Evolutionary conservation across 2,797 vertebrate genomes (phyloP).

Genomic region (Erethizon dorsatum): DNA sequence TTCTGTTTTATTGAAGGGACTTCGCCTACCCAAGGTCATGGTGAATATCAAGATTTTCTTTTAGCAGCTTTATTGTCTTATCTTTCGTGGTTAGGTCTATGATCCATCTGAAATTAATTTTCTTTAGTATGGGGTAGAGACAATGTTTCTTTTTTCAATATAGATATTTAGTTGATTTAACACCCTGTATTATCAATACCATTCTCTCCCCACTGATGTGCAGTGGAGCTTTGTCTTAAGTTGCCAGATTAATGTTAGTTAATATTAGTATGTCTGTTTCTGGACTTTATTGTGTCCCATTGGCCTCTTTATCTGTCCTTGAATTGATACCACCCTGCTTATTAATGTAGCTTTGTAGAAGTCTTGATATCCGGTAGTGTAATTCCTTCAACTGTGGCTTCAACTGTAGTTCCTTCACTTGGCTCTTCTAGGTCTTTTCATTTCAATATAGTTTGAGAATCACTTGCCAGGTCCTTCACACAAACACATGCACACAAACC

Average conservation of each 20-base stretch:
- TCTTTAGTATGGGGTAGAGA: conserved; percentile 14
- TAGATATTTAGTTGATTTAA: not conserved
- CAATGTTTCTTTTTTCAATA: conserved; percentile 1
- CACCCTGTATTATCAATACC: not conserved
- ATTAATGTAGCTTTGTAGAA: not conserved
- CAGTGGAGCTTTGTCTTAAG: not conserved
- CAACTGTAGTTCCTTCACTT: not conserved
- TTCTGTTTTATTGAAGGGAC: not conserved
- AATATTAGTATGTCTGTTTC: not conserved
- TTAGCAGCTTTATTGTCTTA: conserved; percentile 40
- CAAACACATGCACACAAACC: not conserved
- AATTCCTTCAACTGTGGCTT: not conserved
- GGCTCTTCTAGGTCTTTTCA: not conserved
- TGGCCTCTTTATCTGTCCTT: not conserved
- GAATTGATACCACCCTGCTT: not conserved
- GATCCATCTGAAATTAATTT: conserved; percentile 53
- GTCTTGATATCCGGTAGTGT: not conserved
- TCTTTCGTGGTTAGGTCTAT: conserved; percentile 12
- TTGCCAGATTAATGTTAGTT: not conserved
- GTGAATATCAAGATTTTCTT: not conserved
- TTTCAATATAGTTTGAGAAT: not conserved
- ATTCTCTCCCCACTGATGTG: not conserved
- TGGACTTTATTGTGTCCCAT: not conserved
- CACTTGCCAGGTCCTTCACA: not conserved
- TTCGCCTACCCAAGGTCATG: not conserved